Evolutionary conservation across 2,797 vertebrate species (phyloP), one percentile per base, ranked within the genome.

Genomic region (Enteromius viviparus): DNA sequence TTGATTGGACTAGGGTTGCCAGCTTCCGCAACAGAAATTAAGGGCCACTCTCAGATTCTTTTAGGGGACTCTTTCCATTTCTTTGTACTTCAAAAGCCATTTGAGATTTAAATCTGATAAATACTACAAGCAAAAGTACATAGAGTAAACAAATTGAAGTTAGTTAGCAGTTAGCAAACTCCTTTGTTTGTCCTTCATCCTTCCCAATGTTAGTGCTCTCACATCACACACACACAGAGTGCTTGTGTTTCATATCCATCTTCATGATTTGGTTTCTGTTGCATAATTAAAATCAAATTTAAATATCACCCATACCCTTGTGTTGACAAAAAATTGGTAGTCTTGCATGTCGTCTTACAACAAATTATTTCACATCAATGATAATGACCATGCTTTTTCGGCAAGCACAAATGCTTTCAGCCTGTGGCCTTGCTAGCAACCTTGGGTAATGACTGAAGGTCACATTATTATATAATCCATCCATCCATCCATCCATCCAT

Each of bases 401-500:
- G 45, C 58, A 47, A 80, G 58, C 26, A 62, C 23, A 70, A 71
- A 37, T 53, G n/a, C n/a, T 82, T 51, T 75, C n/a, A 75, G 40
- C 45, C 70, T 66, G 70, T 40, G 70, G 51, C 70, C 58, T 40
- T 23, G 3, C n/a, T 47, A 53, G 23, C 68, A 47, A 32, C 49
- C 23, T 37, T 45, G 11, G 17, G n/a, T 40, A 82, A 70, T 17
- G 51, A 32, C 14, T 64, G 15, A 77, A 65, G 58, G 34, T 69
- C 49, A 21, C n/a, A 55, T 76, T 76, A 68, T 82, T 23, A 55
- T 68, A 42, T 40, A 76, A 76, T 76, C 34, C 62, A 68, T 81
- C 60, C 23, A 40, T 82, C 32, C 32, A 32, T 32, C 32, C 32
- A 34, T 66, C 70, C 29, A 47, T 81, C 62, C 23, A 40, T 82